Evolutionary conservation across 2,797 vertebrate genomes (phyloP).

Genomic region (Oophaga sylvatica): DNA sequence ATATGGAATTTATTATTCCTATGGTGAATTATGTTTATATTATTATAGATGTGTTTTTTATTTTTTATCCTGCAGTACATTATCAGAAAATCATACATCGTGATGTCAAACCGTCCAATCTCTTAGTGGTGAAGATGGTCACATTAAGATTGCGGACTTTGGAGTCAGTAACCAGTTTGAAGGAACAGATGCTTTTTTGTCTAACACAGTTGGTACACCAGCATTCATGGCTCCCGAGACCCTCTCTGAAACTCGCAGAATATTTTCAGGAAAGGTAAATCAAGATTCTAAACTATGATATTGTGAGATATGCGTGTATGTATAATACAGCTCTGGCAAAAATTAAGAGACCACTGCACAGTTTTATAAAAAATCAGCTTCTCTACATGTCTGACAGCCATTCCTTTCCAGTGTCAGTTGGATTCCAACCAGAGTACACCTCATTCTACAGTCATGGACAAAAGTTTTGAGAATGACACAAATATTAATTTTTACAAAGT

Average conservation of each 20-base stretch:
- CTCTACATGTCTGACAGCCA: no score
- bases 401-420: no score
- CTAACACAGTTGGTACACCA: slow-evolving; percentile 95
- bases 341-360: no score
- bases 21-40: not conserved
- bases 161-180: slow-evolving; percentile 98
- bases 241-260: slow-evolving; percentile 91
- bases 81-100: slow-evolving; percentile 98
- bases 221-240: slow-evolving; percentile 96
- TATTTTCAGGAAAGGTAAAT: slow-evolving; percentile 96
- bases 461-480: no score
- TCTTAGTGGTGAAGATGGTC: slow-evolving; percentile 91
- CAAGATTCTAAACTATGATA: not conserved
- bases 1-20: not conserved
- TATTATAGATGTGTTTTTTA: not conserved
- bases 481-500: no score
- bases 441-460: no score
- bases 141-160: slow-evolving; percentile 95
- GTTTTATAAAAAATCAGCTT: no score
- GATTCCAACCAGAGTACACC: no score
- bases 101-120: slow-evolving; percentile 96
- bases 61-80: slow-evolving; percentile 80
- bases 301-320: not conserved
- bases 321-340: no score
- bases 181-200: slow-evolving; percentile 90